These are phyloP conservation scores for Mastacembelus armatus DNA, from an alignment of 2,797 vertebrate species.

Conservation along the genomic window DNA sequence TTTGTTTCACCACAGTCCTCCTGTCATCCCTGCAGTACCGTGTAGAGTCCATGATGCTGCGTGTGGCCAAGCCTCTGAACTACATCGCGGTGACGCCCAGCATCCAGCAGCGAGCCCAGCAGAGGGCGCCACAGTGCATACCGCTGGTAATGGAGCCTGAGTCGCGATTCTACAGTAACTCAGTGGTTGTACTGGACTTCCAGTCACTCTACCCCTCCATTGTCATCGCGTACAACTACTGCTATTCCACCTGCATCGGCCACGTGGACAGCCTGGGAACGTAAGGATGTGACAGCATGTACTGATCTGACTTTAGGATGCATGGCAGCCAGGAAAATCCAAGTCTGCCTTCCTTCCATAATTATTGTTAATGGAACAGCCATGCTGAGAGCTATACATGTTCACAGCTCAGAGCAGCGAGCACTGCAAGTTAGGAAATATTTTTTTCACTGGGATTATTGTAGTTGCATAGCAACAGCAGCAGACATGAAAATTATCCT, in stretches of 20 bases:
- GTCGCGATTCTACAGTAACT: conserved; percentile 98
- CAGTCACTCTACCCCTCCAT: conserved; percentile 98
- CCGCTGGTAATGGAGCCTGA: conserved; percentile 97
- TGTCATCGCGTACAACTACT: conserved; percentile 99
- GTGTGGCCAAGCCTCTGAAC: conserved; percentile 96
- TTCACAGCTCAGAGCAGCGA: conserved; percentile 44
- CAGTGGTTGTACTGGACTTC: conserved; percentile 95
- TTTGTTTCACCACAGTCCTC: background rate
- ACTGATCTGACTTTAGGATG: background rate
- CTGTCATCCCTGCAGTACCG: conserved; percentile 87
- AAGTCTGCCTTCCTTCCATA: conserved; percentile 9
- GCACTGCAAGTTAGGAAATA: conserved; percentile 6
- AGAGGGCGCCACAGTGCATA: conserved; percentile 92
- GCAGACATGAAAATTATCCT: conserved; percentile 27
- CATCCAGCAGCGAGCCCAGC: conserved; percentile 92
- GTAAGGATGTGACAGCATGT: conserved; percentile 82
- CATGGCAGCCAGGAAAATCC: background rate
- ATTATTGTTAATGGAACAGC: conserved; percentile 49
- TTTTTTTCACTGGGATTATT: conserved; percentile 35
- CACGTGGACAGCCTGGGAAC: conserved; percentile 93
- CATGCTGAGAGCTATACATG: conserved; percentile 24
- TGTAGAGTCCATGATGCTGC: conserved; percentile 99
- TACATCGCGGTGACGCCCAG: conserved; percentile 94
- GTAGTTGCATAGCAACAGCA: conserved; percentile 71
- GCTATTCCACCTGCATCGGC: conserved; percentile 97